Evolutionary conservation across 1,140 invertebrate genomes (phyloP).

Genomic region (Trachymyrmex cornetzi): DNA sequence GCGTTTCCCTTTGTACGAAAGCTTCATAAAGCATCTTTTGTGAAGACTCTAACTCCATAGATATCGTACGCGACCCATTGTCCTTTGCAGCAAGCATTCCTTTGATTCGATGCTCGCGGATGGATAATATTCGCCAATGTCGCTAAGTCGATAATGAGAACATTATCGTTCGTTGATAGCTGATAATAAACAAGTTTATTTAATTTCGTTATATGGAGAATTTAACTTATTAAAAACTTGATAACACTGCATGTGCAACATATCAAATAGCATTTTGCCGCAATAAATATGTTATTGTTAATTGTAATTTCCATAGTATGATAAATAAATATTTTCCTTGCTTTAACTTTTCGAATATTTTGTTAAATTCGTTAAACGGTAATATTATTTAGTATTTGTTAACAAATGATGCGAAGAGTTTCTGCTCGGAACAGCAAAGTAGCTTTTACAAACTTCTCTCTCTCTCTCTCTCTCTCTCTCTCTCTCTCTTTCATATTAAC

Average conservation of each 20-base stretch:
- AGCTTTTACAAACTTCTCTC: background rate
- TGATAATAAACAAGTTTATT: slow-evolving; percentile 51
- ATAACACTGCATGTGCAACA: background rate
- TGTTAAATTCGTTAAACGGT: slow-evolving; percentile 4
- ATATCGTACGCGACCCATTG: slow-evolving; percentile 55
- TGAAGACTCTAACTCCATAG: slow-evolving; percentile 30
- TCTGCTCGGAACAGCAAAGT: background rate
- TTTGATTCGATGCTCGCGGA: slow-evolving; percentile 65
- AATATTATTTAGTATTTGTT: slow-evolving; percentile 12
- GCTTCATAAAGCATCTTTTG: slow-evolving; percentile 68
- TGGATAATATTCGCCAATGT: slow-evolving; percentile 29
- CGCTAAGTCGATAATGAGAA: slow-evolving; percentile 24
- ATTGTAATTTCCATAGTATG: background rate
- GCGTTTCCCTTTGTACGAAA: slow-evolving; percentile 72
- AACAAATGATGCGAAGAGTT: background rate
- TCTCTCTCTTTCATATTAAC: background rate
- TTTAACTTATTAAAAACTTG: slow-evolving; percentile 19
- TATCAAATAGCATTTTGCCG: background rate
- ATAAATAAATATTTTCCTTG: slow-evolving; percentile 3
- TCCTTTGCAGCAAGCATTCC: slow-evolving; percentile 61
- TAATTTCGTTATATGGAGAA: background rate
- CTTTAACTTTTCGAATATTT: slow-evolving; percentile 18
- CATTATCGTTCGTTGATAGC: slow-evolving; percentile 24
- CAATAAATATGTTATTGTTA: background rate
- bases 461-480: background rate